These are phyloP conservation scores for Euwallacea similis DNA, from an alignment of 1,140 invertebrate genomes.

Conservation along the genomic window DNA sequence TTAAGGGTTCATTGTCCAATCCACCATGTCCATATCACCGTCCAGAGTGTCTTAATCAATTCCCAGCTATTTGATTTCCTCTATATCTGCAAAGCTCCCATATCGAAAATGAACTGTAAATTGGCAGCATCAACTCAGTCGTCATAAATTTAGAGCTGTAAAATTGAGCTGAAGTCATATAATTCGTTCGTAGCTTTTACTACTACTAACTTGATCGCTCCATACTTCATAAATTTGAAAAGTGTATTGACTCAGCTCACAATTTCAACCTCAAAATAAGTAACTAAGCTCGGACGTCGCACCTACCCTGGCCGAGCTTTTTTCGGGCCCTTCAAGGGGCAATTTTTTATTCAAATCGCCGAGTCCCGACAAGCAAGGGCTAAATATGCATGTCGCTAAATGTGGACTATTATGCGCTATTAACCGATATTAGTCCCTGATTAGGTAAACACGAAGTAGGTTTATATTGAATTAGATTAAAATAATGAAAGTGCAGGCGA, in stretches of 20 bases:
- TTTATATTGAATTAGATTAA: slow-evolving; percentile 2
- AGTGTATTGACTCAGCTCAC: slow-evolving; percentile 2
- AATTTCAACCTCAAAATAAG: not conserved
- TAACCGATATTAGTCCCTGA: slow-evolving; percentile 4
- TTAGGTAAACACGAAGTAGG: slow-evolving; percentile 3
- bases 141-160: too few relatives aligned
- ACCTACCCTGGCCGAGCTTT: slow-evolving; percentile 40
- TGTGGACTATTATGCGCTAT: slow-evolving; percentile 10
- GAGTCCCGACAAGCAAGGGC: not conserved
- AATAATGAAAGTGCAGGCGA: not conserved
- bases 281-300: slow-evolving; percentile 34
- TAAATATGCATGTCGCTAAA: slow-evolving; percentile 17
- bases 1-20: too few relatives aligned
- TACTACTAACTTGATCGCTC: too few relatives aligned
- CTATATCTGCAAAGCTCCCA: too few relatives aligned
- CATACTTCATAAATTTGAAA: not conserved
- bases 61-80: not conserved
- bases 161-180: too few relatives aligned
- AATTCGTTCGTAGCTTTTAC: too few relatives aligned
- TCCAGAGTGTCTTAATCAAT: too few relatives aligned
- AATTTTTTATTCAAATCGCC: slow-evolving; percentile 8
- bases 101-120: too few relatives aligned
- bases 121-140: too few relatives aligned
- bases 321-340: slow-evolving; percentile 21
- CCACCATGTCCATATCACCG: too few relatives aligned